A percentile compares a stretch with the other conserved stretches of the same genome.
These are phyloP conservation scores for Lacerta viridis DNA, from an alignment of 2,797 vertebrate species.

Conservation along the genomic window DNA sequence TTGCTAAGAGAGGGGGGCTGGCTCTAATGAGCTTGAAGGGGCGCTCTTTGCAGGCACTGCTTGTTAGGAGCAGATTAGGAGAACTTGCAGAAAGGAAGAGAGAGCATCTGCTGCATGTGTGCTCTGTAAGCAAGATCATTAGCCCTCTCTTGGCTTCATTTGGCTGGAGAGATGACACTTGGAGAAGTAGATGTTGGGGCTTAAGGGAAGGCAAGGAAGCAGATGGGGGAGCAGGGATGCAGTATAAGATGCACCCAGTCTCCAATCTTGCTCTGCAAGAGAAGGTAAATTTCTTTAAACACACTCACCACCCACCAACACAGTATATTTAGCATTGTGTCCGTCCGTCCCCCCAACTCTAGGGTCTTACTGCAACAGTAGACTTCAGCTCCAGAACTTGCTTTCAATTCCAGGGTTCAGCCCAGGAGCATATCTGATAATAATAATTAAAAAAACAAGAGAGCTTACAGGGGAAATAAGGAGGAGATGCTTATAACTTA, in stretches of 20 bases:
- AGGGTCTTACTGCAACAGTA: too few relatives aligned
- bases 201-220: background rate
- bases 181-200: background rate
- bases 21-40: background rate
- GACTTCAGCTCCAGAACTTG: too few relatives aligned
- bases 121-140: background rate
- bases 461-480: too few relatives aligned
- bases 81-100: background rate
- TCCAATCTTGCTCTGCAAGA: background rate
- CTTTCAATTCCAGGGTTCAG: too few relatives aligned
- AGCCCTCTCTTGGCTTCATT: background rate
- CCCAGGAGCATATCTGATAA: too few relatives aligned
- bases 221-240: background rate
- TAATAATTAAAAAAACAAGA: too few relatives aligned
- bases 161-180: background rate
- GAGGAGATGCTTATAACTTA: too few relatives aligned
- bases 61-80: conserved; percentile 8
- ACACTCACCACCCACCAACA: too few relatives aligned
- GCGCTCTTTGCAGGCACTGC: background rate
- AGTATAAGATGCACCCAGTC: background rate
- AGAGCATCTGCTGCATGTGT: background rate
- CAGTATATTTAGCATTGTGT: too few relatives aligned
- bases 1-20: background rate
- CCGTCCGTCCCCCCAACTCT: too few relatives aligned
- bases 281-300: too few relatives aligned